Evolutionary conservation across 2,888 invertebrate genomes (phyloP).

Genomic region (Sussaba pulchella): DNA sequence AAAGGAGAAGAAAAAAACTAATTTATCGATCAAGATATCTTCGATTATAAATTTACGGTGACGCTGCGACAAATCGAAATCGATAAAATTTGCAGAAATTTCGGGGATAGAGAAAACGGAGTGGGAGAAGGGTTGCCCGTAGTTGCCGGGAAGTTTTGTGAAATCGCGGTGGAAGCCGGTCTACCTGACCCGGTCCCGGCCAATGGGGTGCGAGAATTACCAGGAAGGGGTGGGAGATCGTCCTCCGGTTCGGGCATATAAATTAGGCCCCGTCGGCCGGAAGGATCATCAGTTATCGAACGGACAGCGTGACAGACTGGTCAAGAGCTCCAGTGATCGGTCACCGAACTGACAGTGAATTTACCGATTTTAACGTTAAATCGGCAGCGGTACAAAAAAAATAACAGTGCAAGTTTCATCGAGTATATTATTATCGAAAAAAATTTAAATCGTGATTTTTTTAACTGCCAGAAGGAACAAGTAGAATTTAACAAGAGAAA

Average conservation of each 20-base stretch:
- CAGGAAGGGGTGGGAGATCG: slow-evolving; percentile 48
- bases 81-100: too few relatives aligned
- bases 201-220: slow-evolving; percentile 63
- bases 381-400: neutral
- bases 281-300: slow-evolving; percentile 69
- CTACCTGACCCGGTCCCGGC: slow-evolving; percentile 54
- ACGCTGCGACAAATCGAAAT: too few relatives aligned
- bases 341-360: slow-evolving; percentile 8
- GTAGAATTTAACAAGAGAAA: neutral
- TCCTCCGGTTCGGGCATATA: slow-evolving; percentile 62
- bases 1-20: too few relatives aligned
- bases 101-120: neutral
- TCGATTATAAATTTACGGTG: too few relatives aligned
- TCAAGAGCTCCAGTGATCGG: slow-evolving; percentile 23
- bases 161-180: slow-evolving; percentile 43
- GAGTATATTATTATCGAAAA: neutral
- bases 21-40: too few relatives aligned
- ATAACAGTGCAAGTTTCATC: slow-evolving; percentile 24
- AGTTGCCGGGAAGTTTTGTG: neutral
- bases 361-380: neutral
- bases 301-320: slow-evolving; percentile 55
- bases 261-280: slow-evolving; percentile 55
- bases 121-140: neutral
- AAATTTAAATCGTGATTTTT: slow-evolving; percentile 17
- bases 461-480: slow-evolving; percentile 20